phyloP scores from a whole-genome alignment of 2,888 invertebrate species.

The Pherbina coryleti region DNA sequence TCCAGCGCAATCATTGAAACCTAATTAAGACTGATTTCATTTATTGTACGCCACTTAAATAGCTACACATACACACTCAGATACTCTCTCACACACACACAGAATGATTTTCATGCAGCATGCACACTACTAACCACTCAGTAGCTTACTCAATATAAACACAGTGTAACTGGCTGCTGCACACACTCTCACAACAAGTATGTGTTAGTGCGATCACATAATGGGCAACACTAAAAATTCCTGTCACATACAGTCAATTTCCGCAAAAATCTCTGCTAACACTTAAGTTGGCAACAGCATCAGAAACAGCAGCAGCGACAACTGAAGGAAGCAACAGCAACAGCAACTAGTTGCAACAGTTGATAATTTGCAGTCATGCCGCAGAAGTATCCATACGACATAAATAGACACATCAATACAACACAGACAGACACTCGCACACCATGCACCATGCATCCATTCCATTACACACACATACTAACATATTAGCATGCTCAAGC shows the following conservation, averaged over 20 bases:
- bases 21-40: too few relatives aligned
- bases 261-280: slow-evolving; percentile 20
- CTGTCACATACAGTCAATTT: slow-evolving; percentile 27
- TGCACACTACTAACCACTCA: too few relatives aligned
- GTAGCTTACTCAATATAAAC: too few relatives aligned
- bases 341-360: slow-evolving; percentile 20
- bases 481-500: neutral
- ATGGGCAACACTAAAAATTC: slow-evolving; percentile 17
- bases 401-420: neutral
- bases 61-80: too few relatives aligned
- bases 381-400: neutral
- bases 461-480: neutral
- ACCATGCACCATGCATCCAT: neutral
- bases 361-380: slow-evolving; percentile 30
- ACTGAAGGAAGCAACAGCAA: neutral
- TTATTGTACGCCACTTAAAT: too few relatives aligned
- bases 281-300: slow-evolving; percentile 19
- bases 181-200: neutral
- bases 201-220: neutral
- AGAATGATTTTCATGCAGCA: too few relatives aligned
- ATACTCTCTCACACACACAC: too few relatives aligned
- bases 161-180: too few relatives aligned
- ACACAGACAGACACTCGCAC: neutral
- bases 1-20: too few relatives aligned
- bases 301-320: slow-evolving; percentile 3